phyloP scores from a whole-genome alignment of 2,888 invertebrate genomes.

The Gastrophysa polygoni region DNA sequence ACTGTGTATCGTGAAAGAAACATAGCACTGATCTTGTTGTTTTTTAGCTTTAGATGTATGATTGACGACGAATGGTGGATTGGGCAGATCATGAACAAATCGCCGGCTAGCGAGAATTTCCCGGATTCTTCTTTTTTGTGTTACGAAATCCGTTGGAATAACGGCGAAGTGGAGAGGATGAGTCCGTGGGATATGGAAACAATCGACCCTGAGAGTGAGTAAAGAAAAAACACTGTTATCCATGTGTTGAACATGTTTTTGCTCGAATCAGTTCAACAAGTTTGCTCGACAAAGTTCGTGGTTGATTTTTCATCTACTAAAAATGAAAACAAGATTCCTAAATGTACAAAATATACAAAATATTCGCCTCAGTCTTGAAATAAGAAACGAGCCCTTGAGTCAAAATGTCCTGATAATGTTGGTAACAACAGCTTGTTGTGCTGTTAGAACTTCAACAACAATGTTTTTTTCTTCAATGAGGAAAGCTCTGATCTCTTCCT shows the following conservation, averaged over 20 bases:
- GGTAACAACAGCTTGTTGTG: slow-evolving; percentile 75
- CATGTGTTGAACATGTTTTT: too few relatives aligned
- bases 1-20: too few relatives aligned
- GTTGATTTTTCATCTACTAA: too few relatives aligned
- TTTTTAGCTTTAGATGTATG: slow-evolving; percentile 81
- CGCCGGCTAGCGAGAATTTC: slow-evolving; percentile 69
- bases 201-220: slow-evolving; percentile 71
- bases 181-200: slow-evolving; percentile 97
- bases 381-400: too few relatives aligned
- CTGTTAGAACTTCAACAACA: slow-evolving; percentile 93
- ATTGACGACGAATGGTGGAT: slow-evolving; percentile 98
- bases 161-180: slow-evolving; percentile 87
- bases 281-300: too few relatives aligned
- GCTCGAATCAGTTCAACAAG: too few relatives aligned
- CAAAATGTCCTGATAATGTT: too few relatives aligned
- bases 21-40: too few relatives aligned
- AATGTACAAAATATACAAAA: too few relatives aligned
- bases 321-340: too few relatives aligned
- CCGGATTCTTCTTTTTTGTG: slow-evolving; percentile 81
- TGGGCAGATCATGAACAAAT: slow-evolving; percentile 76
- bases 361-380: too few relatives aligned
- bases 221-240: too few relatives aligned
- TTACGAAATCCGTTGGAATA: slow-evolving; percentile 83
- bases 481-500: slow-evolving; percentile 97
- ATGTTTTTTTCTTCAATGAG: slow-evolving; percentile 99